phyloP scores from a whole-genome alignment of 1,140 invertebrate genomes.

The Drosophila eugracilis region DNA sequence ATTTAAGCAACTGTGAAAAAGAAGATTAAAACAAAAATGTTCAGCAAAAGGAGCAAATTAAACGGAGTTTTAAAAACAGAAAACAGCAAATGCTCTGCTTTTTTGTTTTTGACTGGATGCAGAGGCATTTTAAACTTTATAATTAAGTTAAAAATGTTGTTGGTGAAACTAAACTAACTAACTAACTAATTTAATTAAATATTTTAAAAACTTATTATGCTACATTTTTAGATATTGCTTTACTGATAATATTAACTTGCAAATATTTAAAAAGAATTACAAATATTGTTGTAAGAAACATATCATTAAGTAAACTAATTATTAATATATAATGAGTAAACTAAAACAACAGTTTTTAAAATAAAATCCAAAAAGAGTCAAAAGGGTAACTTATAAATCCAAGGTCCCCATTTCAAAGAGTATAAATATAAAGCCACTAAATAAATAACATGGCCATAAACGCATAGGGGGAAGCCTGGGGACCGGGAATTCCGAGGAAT shows the following conservation, averaged over 20 bases:
- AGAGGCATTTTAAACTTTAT: background rate
- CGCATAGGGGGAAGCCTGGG: constrained; percentile 8
- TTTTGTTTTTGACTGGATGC: too few relatives aligned
- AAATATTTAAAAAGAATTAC: too few relatives aligned
- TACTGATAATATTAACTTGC: too few relatives aligned
- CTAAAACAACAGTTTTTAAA: too few relatives aligned
- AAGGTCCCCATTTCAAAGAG: constrained; percentile 1
- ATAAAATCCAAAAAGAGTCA: too few relatives aligned
- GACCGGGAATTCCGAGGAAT: constrained; percentile 16
- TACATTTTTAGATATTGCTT: too few relatives aligned
- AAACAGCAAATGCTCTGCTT: constrained; percentile 7
- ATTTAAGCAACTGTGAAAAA: constrained; percentile 63
- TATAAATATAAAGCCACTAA: constrained; percentile 53
- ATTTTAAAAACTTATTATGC: too few relatives aligned
- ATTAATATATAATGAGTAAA: too few relatives aligned
- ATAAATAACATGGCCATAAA: constrained; percentile 69
- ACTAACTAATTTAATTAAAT: too few relatives aligned
- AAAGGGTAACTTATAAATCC: too few relatives aligned
- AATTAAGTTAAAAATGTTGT: background rate
- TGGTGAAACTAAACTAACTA: background rate
- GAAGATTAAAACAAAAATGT: constrained; percentile 25
- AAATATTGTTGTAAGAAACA: too few relatives aligned
- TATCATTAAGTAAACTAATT: too few relatives aligned
- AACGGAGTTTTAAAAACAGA: background rate
- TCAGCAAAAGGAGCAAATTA: constrained; percentile 23